Base-by-base conservation (phyloP, 2,888 invertebrate genomes). In the Gerosis bhagava region DNA sequence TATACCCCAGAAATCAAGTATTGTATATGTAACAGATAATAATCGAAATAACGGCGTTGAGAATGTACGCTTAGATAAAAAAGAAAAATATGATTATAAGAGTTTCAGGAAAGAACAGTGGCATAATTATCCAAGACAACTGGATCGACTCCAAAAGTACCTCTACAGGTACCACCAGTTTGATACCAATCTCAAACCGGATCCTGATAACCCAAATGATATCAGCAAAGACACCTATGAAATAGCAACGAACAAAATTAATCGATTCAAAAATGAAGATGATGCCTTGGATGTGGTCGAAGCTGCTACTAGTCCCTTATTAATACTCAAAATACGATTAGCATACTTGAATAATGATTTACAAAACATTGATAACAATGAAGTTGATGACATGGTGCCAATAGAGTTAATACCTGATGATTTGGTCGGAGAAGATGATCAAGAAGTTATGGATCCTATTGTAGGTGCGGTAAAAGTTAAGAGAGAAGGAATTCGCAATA, bases 71-170 rank as follows among this genome's bases (percentile, higher is more conserved):
- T 10, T 43, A 5, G 53, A 51, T 21, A 54, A 56, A 39, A 51
- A 57, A 19, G 56, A 57, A 7, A 59, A 51, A 12, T 57, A 54
- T 39, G 53, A 59, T 22, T 75, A 73, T 1, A 71, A 83, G 50
- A 81, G 80, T n/a, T 79, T 72, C 49, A 64, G 79, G 26, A 74
- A 79, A 73, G 77, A 84, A 55, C 82, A 82, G 60, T 83, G 83
- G 84, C 83, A 80, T 47, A 82, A 83, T 59, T 86, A 86, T 52
- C 84, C 86, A 1, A 69, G 83, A 42, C 83, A 82, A 49, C 59
- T 84, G 36, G 81, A 84, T 57, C 79, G 83, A 34, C 83, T 83
- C 25, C 77, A 83, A 60, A 62, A 64, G 35, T 67, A 68, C 43
- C 50, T 69, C 1, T 65, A 64, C 26, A 60, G 67, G 24, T 56